Evolutionary conservation across 2,113 vertebrate species (phyloP).

Genomic region (Melanostigma gelatinosum): DNA sequence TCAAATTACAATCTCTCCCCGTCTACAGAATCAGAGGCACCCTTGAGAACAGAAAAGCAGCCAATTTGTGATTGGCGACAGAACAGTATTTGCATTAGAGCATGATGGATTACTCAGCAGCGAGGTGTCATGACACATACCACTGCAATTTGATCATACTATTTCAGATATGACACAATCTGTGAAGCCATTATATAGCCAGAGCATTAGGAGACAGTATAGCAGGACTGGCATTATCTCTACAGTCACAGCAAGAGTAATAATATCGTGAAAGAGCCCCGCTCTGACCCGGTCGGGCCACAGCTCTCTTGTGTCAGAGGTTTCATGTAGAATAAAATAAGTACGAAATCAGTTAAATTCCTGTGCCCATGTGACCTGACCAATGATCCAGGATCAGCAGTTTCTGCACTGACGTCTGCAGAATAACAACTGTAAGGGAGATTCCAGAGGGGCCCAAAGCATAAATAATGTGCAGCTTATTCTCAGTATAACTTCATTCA

Average conservation of each 20-base stretch:
- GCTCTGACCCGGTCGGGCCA: neutral
- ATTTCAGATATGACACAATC: slow-evolving; percentile 8
- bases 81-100: slow-evolving; percentile 12
- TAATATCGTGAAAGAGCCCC: neutral
- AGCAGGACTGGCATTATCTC: neutral
- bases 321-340: slow-evolving; percentile 27
- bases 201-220: neutral
- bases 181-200: slow-evolving; percentile 4
- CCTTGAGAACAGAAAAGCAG: slow-evolving; percentile 7
- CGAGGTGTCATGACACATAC: slow-evolving; percentile 8
- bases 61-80: slow-evolving; percentile 1
- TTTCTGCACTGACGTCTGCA: slow-evolving; percentile 22
- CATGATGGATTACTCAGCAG: slow-evolving; percentile 11
- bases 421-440: slow-evolving; percentile 39
- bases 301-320: slow-evolving; percentile 14
- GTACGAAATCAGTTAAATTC: slow-evolving; percentile 48
- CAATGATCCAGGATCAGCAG: slow-evolving; percentile 63
- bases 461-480: slow-evolving; percentile 54
- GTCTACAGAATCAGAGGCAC: neutral
- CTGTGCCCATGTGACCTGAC: slow-evolving; percentile 63
- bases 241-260: neutral
- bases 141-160: neutral
- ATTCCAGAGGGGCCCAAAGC: slow-evolving; percentile 45
- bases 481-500: slow-evolving; percentile 35
- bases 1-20: neutral